Evolutionary conservation across 1,140 invertebrate species (phyloP), one percentile per base, ranked within the genome.

Genomic region (Ctenoplectra terminalis): DNA sequence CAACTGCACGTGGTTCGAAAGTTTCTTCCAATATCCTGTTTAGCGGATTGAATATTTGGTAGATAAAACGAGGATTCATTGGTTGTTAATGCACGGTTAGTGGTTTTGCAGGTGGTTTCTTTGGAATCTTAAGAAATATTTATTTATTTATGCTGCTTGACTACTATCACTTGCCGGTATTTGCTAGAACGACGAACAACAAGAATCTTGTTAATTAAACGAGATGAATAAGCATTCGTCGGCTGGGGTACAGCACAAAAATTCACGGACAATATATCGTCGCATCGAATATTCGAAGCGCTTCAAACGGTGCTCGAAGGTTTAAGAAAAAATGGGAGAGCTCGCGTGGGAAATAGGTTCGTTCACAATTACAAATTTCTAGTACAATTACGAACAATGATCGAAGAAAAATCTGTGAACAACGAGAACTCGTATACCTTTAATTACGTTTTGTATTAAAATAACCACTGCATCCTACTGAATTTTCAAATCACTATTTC

Each of bases 171-270:
- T n/a, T n/a, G n/a, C n/a, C n/a, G n/a, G n/a, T n/a, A n/a, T n/a
- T n/a, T n/a, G 8, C 9, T 1, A 2, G 3, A 34, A 52, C 60
- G 40, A 50, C 23, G 61, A 64, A 46, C 60, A 48, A 48, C n/a
- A n/a, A n/a, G n/a, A n/a, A n/a, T n/a, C n/a, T 48, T 13, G 34
- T 31, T 76, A 52, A 54, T 64, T 66, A 54, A 76, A 52, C 43
- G 66, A 29, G 11, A 76, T 66, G 46, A 76, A 13, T 8, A 26
- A 54, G 20, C 48, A 40, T 46, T 64, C 11, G 13, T 76, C n/a
- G 60, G 37, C 9, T 67, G 15, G 20, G 13, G 31, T 29, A 40
- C 64, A 48, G 26, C n/a, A n/a, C 29, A 29, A 26, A 67, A 8
- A 67, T 46, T 48, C 26, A n/a, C 7, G n/a, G 8, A 66, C 15